phyloP scores from a whole-genome alignment of 2,797 vertebrate genomes.

The Bucorvus abyssinicus region DNA sequence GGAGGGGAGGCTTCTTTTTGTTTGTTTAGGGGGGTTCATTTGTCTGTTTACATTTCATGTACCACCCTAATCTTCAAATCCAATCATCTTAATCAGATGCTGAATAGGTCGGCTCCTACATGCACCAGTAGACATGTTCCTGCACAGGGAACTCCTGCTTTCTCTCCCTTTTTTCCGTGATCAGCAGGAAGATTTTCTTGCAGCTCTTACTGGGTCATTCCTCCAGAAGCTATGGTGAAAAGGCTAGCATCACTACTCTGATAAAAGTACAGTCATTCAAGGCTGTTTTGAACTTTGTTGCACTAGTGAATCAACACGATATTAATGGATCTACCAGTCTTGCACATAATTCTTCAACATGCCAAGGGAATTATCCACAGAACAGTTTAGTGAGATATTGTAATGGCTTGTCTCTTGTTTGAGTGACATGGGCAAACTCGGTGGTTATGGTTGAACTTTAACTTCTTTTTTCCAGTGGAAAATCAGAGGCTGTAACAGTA shows the following conservation, averaged over 20 bases:
- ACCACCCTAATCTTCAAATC: not conserved
- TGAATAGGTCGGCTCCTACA: not conserved
- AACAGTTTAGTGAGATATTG: not conserved
- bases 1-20: not conserved
- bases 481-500: constrained; percentile 23
- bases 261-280: not conserved
- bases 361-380: not conserved
- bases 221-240: not conserved
- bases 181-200: not conserved
- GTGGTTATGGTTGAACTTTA: constrained; percentile 40
- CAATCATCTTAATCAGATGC: not conserved
- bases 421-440: not conserved
- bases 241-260: not conserved
- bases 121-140: not conserved
- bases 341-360: not conserved
- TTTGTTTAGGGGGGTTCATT: not conserved
- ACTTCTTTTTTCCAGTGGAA: constrained; percentile 22
- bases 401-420: not conserved
- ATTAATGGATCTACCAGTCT: not conserved
- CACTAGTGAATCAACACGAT: not conserved
- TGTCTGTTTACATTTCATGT: not conserved
- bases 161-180: not conserved
- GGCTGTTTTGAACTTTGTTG: not conserved
- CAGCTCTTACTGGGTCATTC: not conserved
- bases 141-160: not conserved